Conservation (phyloP, 2,888 invertebrate species). For the Tolmerus cingulatus region DNA sequence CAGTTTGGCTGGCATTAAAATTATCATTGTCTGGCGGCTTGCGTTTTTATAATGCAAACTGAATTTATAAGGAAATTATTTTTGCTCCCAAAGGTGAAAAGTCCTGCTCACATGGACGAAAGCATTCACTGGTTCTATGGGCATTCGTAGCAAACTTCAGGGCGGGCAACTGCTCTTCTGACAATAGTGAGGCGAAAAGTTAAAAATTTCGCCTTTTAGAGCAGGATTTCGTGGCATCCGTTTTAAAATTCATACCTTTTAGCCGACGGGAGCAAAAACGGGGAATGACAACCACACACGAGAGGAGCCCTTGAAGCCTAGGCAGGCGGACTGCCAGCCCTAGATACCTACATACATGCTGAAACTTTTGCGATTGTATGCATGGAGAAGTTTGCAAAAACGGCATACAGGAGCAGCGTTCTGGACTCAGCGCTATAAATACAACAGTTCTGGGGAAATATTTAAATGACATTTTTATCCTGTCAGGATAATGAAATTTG, state of each 20-base stretch:
- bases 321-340: not conserved
- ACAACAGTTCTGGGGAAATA: not conserved
- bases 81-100: slow-evolving; percentile 13
- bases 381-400: not conserved
- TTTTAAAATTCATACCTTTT: slow-evolving; percentile 36
- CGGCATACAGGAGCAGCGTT: not conserved
- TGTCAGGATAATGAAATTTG: slow-evolving; percentile 42
- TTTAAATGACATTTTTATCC: slow-evolving; percentile 43
- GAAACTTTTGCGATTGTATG: not conserved
- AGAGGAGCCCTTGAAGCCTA: not conserved
- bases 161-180: not conserved
- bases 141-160: not conserved
- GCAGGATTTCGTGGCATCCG: not conserved
- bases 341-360: not conserved
- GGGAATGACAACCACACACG: not conserved
- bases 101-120: not conserved
- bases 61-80: not conserved
- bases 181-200: slow-evolving; percentile 5
- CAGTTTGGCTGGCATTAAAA: not conserved
- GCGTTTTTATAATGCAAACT: not conserved
- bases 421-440: not conserved
- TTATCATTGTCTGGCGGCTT: not conserved
- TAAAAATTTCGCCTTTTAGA: slow-evolving; percentile 17
- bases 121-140: not conserved
- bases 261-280: not conserved